Evolutionary conservation across 2,113 vertebrate species (phyloP).

Genomic region (Otis tarda): DNA sequence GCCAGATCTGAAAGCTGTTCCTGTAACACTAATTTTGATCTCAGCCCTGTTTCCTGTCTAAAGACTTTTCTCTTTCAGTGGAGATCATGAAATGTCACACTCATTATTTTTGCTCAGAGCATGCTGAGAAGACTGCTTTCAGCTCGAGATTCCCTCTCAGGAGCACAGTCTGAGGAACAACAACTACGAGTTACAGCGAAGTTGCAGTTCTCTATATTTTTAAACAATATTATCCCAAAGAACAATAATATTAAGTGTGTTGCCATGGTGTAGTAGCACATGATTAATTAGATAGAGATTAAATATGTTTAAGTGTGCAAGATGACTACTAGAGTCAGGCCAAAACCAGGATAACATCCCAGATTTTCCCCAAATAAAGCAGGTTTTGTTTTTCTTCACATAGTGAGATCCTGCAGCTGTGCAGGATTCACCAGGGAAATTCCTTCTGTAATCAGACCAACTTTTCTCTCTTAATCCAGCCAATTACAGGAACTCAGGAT

Average conservation of each 20-base stretch:
- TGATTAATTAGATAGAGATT: slow-evolving; percentile 21
- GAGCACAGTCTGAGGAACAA: neutral
- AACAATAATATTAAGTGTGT: neutral
- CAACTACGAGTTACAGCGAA: neutral
- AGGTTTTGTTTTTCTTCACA: slow-evolving; percentile 13
- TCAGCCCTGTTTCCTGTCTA: neutral
- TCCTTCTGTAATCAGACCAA: neutral
- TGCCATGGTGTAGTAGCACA: neutral
- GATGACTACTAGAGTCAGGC: neutral
- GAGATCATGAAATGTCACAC: neutral
- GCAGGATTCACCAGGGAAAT: neutral
- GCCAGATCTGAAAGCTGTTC: neutral
- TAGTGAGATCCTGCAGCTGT: neutral
- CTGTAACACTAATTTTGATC: slow-evolving; percentile 20
- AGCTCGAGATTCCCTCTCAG: neutral
- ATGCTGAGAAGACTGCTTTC: neutral
- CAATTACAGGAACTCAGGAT: neutral
- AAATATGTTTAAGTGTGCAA: neutral
- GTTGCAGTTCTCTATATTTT: slow-evolving; percentile 14
- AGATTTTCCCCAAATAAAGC: neutral
- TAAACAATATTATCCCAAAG: neutral
- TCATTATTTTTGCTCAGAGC: neutral
- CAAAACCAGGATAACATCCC: neutral
- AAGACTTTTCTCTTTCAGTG: neutral
- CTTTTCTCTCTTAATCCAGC: neutral